These are phyloP conservation scores for Uropsilus gracilis DNA, from an alignment of 2,113 vertebrate species.

Conservation along the genomic window DNA sequence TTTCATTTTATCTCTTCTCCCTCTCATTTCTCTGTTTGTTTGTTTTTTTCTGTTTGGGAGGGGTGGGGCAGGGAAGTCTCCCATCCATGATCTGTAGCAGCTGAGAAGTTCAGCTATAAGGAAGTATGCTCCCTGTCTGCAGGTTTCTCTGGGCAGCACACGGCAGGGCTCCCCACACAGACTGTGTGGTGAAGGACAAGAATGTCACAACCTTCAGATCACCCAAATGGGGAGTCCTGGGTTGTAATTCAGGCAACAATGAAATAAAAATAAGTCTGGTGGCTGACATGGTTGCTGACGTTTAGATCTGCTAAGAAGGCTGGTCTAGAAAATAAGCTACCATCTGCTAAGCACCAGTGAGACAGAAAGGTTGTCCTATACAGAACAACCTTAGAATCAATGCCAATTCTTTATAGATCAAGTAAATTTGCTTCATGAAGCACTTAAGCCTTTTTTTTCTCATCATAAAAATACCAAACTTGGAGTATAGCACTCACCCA, in stretches of 20 bases:
- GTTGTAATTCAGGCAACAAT: neutral
- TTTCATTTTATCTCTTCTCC: neutral
- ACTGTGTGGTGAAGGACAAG: neutral
- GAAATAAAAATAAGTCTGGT: neutral
- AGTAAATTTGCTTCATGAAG: constrained; percentile 25
- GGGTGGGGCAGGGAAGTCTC: neutral
- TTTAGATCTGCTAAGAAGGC: constrained; percentile 17
- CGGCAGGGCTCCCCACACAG: neutral
- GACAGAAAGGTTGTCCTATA: constrained; percentile 6
- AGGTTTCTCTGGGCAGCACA: neutral
- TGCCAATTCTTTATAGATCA: neutral
- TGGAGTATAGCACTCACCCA: neutral
- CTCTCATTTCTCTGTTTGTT: too few relatives aligned
- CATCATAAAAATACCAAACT: constrained; percentile 17
- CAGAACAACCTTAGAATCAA: neutral
- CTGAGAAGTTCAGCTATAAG: neutral
- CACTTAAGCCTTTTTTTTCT: neutral
- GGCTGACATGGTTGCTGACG: neutral
- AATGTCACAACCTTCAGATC: neutral
- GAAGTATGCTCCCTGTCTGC: neutral
- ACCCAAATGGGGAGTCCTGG: neutral
- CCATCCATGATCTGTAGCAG: neutral
- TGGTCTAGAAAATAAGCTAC: constrained; percentile 45
- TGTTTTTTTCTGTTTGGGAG: neutral
- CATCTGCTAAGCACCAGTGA: neutral